Conservation (phyloP, 2,797 vertebrate genomes). For the Sarcophilus harrisii region DNA sequence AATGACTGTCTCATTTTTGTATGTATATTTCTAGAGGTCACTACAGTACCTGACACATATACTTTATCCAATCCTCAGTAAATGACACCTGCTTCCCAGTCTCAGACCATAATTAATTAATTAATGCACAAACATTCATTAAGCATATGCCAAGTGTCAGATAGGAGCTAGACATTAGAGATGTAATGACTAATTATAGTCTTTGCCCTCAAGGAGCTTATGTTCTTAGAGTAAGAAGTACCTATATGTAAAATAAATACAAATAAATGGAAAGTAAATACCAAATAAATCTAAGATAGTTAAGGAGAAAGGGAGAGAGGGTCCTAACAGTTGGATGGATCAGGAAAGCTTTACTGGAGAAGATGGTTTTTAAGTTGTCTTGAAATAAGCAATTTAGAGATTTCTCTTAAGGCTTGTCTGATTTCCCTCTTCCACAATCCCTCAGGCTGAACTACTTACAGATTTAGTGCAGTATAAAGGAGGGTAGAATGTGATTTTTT, state of each 20-base stretch:
- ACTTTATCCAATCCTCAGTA: too few relatives aligned
- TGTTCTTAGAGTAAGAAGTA: neutral
- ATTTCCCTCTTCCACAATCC: neutral
- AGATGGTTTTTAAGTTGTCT: neutral
- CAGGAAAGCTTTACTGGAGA: neutral
- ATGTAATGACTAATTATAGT: neutral
- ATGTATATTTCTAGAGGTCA: neutral
- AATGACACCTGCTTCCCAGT: too few relatives aligned
- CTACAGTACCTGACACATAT: neutral
- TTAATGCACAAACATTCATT: neutral
- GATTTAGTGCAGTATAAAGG: neutral
- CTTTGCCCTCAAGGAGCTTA: neutral
- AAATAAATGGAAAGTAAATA: too few relatives aligned
- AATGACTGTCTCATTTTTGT: neutral
- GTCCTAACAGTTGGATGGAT: neutral
- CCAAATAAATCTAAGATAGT: neutral
- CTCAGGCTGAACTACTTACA: neutral
- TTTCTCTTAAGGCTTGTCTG: neutral
- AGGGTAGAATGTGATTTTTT: neutral
- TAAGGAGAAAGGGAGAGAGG: neutral
- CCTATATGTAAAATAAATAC: neutral
- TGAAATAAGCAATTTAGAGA: neutral
- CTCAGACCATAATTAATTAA: neutral
- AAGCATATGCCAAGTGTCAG: neutral
- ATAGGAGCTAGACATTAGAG: neutral